Conservation (phyloP, 1,140 invertebrate genomes). For the Oscheius sp. region DNA sequence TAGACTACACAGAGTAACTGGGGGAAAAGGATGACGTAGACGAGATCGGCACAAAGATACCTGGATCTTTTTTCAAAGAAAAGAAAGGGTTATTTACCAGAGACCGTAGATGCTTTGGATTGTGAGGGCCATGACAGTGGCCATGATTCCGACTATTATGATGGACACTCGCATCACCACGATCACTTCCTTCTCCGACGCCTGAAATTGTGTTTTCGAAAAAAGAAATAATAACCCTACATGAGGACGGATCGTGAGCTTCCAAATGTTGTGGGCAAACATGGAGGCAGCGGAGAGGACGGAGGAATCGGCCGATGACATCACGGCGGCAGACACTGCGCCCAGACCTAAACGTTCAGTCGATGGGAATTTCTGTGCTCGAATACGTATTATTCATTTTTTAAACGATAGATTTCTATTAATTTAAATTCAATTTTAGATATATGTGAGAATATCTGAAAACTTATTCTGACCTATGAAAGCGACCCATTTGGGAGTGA, state of each 20-base stretch:
- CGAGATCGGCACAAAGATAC: conserved; percentile 90
- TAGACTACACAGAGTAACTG: conserved; percentile 96
- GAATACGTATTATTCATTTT: no score
- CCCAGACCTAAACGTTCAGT: conserved; percentile 70
- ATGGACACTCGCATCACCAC: conserved; percentile 94
- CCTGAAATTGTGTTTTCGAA: conserved; percentile 64
- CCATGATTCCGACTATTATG: conserved; percentile 83
- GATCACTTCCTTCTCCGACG: conserved; percentile 92
- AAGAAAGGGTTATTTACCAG: conserved; percentile 67
- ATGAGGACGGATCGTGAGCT: conserved; percentile 86
- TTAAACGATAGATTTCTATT: background rate
- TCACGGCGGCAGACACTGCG: conserved; percentile 91
- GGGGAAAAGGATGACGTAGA: conserved; percentile 93
- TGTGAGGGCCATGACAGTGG: conserved; percentile 87
- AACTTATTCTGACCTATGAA: conserved; percentile 81
- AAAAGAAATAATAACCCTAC: conserved; percentile 63
- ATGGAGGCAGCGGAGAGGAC: conserved; percentile 93
- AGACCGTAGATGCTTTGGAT: conserved; percentile 94
- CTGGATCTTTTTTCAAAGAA: background rate
- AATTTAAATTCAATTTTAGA: no score
- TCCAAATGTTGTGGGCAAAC: conserved; percentile 97
- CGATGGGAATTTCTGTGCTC: no score
- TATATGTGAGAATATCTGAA: no score
- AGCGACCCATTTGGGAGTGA: conserved; percentile 84
- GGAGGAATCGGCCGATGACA: conserved; percentile 96